Evolutionary conservation across 2,797 vertebrate species (phyloP).

Genomic region (Neoniphon sammara): DNA sequence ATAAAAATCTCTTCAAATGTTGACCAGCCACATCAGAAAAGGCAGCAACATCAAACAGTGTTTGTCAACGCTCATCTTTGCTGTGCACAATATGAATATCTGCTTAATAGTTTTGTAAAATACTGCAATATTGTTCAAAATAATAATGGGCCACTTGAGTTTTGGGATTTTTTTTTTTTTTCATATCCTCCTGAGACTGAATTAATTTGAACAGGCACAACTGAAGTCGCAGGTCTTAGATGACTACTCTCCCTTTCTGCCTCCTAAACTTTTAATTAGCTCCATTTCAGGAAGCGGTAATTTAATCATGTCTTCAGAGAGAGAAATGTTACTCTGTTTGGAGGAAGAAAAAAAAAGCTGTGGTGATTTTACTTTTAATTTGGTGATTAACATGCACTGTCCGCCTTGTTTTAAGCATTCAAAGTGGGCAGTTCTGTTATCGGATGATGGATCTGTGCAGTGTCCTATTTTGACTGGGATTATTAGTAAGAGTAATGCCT

Average conservation of each 20-base stretch:
- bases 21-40: neutral
- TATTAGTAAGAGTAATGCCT: constrained; percentile 73
- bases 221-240: too few species aligned
- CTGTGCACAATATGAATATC: too few species aligned
- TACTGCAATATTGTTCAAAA: too few species aligned
- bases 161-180: too few species aligned
- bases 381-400: constrained; percentile 24
- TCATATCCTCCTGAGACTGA: neutral
- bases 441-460: constrained; percentile 54
- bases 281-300: neutral
- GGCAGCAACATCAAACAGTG: too few species aligned
- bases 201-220: neutral
- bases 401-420: constrained; percentile 15
- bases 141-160: too few species aligned
- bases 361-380: neutral
- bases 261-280: neutral
- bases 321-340: neutral
- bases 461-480: constrained; percentile 56
- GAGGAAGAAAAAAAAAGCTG: neutral
- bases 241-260: neutral
- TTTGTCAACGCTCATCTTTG: too few species aligned
- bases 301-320: too few species aligned
- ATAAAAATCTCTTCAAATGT: constrained; percentile 22
- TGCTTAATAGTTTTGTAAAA: too few species aligned
- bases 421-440: constrained; percentile 31